These are phyloP conservation scores for Drosophila repleta DNA, from an alignment of 1,140 invertebrate species.

Conservation along the genomic window DNA sequence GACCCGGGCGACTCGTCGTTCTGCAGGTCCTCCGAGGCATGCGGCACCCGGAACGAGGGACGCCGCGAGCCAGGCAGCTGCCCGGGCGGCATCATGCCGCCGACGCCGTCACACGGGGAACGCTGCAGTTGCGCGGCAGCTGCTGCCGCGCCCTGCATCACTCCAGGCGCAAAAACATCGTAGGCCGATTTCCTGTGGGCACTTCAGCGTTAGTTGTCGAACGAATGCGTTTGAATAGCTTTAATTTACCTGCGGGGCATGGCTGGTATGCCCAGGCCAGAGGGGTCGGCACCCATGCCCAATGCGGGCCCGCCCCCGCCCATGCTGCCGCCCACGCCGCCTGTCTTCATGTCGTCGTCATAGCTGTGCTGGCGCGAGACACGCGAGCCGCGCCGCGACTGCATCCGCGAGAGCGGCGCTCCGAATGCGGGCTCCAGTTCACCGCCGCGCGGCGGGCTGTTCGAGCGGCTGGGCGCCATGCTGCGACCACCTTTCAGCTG, in stretches of 20 bases:
- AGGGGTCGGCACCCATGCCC: constrained; percentile 84
- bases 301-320: constrained; percentile 84
- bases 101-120: constrained; percentile 68
- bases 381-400: constrained; percentile 87
- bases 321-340: constrained; percentile 84
- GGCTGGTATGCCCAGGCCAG: constrained; percentile 86
- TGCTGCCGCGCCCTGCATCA: constrained; percentile 64
- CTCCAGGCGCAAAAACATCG: constrained; percentile 88
- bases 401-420: constrained; percentile 78
- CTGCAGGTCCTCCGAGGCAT: constrained; percentile 85
- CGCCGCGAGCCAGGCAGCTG: constrained; percentile 85
- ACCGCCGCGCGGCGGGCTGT: constrained; percentile 84
- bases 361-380: constrained; percentile 90
- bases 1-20: constrained; percentile 85
- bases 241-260: constrained; percentile 87
- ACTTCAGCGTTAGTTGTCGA: background rate
- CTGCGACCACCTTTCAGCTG: constrained; percentile 84
- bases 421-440: constrained; percentile 71
- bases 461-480: constrained; percentile 84
- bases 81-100: constrained; percentile 74
- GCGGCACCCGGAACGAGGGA: constrained; percentile 88
- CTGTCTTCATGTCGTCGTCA: constrained; percentile 88
- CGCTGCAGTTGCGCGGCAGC: constrained; percentile 65
- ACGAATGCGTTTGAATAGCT: background rate
- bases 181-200: constrained; percentile 89